Evolutionary conservation across 2,888 invertebrate genomes (phyloP), one percentile per base, ranked within the genome.

Genomic region (Drosophila peninsularis): DNA sequence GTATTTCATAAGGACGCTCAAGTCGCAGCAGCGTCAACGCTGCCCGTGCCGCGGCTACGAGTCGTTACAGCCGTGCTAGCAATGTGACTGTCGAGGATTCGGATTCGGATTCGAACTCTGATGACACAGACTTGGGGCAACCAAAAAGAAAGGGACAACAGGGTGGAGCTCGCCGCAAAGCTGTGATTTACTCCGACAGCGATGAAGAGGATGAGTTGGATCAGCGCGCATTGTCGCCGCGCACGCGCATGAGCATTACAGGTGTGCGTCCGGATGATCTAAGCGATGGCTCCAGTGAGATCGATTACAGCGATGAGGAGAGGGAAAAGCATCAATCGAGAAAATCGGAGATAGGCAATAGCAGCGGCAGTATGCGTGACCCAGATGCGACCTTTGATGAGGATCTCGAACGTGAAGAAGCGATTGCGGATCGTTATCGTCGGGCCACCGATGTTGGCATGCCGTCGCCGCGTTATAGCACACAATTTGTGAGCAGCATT

Each of bases 211-310:
- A 90, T 9, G 81, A 88, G 42, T 24, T 88, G 24, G 92, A 92
- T 24, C 58, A 66, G 3, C 80, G 81, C 0, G 89, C 85, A 0
- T 50, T 91, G 0, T 92, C 92, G 0, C 92, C 92, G 14, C 77
- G 89, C 49, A 92, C 92, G 0, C 84, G 92, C 0, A 91, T 91
- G 91, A 92, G 92, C 47, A 92, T 92, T 2, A 91, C 91, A 0
- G 92, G 92, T 0, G 68, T 91, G n/a, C 85, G 91, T 3, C 92
- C 91, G 0, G 55, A 69, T 3, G 91, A 91, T 49, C 61, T 91
- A 0, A 76, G 82, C 39, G 89, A 89, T 41, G 75, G 66, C 13
- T 90, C 90, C 1, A 91, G 91, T 49, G 92, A 91, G 67, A 90
- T 92, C n/a, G 90, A 87, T 4, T 90, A 82, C 50, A 85, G 83